A percentile compares a stretch with the other conserved stretches of the same genome.
phyloP scores from a whole-genome alignment of 2,888 invertebrate species.

The Siphlonurus alternatus region DNA sequence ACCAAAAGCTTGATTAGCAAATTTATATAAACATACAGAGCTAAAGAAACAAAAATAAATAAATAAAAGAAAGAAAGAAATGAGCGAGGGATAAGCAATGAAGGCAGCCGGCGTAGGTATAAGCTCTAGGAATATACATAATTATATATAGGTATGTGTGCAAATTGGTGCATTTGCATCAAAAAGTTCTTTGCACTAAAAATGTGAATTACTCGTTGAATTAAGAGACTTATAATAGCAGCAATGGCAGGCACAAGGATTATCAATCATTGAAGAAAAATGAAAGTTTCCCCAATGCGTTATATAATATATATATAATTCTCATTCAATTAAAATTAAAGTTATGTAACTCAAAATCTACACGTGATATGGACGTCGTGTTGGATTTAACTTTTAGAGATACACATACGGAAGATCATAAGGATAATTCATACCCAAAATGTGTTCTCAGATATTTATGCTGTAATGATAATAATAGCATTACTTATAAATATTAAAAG shows the following conservation, averaged over 20 bases:
- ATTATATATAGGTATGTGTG: too few species aligned
- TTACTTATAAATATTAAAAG: background rate
- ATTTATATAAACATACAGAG: conserved; percentile 9
- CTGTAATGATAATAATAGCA: too few species aligned
- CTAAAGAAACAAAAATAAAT: too few species aligned
- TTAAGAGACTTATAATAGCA: background rate
- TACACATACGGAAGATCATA: background rate
- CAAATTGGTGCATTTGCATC: too few species aligned
- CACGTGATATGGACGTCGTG: background rate
- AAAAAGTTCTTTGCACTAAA: too few species aligned
- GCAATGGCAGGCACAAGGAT: conserved; percentile 8
- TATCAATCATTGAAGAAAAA: background rate
- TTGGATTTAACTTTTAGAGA: background rate
- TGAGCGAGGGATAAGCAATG: conserved; percentile 4
- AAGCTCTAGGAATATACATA: background rate
- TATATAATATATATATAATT: background rate
- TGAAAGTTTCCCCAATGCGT: too few species aligned
- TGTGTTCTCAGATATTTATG: background rate
- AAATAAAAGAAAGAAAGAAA: background rate
- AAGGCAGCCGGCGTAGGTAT: too few species aligned
- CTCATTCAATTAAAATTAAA: background rate
- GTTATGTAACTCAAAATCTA: too few species aligned
- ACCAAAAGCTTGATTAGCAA: conserved; percentile 9
- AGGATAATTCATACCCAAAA: too few species aligned
- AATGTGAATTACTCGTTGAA: too few species aligned